Evolutionary conservation across 2,113 vertebrate genomes (phyloP).

Genomic region (Centropus bengalensis): DNA sequence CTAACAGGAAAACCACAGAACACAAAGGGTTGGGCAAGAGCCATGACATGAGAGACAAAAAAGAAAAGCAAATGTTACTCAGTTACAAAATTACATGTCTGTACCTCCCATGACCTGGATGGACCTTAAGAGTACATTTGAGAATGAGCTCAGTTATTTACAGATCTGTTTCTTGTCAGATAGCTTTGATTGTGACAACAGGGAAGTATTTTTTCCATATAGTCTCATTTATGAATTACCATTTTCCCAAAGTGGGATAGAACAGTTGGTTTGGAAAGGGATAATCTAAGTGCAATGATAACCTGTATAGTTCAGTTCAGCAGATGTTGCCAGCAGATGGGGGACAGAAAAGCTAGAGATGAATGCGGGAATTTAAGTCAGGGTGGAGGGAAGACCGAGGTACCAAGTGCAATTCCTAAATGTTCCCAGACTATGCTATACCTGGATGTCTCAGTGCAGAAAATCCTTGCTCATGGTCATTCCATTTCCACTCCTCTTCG

Average conservation of each 20-base stretch:
- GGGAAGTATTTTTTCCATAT: background rate
- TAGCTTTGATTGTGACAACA: background rate
- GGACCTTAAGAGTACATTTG: background rate
- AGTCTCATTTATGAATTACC: background rate
- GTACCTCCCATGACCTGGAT: background rate
- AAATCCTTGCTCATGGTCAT: slow-evolving; percentile 81
- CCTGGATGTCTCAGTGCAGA: slow-evolving; percentile 87
- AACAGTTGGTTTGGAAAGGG: background rate
- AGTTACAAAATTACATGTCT: background rate
- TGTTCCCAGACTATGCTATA: slow-evolving; percentile 19
- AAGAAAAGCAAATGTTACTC: background rate
- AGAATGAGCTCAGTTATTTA: background rate
- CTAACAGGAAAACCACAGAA: slow-evolving; percentile 63
- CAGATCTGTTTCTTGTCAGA: too few species aligned
- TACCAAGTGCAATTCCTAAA: background rate
- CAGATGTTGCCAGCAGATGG: background rate
- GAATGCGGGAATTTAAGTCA: background rate
- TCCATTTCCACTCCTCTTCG: slow-evolving; percentile 79
- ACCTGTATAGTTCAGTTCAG: background rate
- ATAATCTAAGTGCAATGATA: background rate
- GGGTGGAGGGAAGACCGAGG: background rate
- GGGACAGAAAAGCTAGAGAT: background rate
- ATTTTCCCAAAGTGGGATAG: background rate
- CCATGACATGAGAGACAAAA: background rate
- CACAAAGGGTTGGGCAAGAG: background rate